Conservation (phyloP, 2,797 vertebrate genomes). For the Vireo griseus region DNA sequence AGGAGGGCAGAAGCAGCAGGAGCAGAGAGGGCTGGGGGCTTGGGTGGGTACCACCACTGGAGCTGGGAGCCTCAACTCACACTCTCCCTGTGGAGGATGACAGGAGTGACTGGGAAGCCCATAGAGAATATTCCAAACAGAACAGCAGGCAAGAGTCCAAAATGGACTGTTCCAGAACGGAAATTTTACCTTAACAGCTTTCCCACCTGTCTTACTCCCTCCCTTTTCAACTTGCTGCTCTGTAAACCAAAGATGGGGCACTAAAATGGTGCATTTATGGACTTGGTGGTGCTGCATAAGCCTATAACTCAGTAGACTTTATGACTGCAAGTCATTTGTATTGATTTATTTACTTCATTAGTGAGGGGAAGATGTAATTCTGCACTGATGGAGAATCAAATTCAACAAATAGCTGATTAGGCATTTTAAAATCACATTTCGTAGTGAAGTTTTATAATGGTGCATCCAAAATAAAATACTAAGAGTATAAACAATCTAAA, state of each 20-base stretch:
- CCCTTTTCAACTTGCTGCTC: neutral
- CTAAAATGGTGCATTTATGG: neutral
- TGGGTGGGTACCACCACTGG: accelerated
- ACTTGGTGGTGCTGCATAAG: neutral
- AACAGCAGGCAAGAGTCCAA: neutral
- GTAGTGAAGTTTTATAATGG: neutral
- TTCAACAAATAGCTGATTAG: neutral
- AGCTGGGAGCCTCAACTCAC: neutral
- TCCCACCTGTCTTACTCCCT: neutral
- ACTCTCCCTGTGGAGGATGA: accelerated
- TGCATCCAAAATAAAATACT: neutral
- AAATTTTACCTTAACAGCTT: neutral
- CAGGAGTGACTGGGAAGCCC: neutral
- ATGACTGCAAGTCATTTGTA: conserved; percentile 22
- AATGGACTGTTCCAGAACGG: neutral
- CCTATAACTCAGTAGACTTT: neutral
- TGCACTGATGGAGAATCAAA: neutral
- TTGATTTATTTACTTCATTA: conserved; percentile 41
- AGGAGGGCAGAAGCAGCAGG: neutral
- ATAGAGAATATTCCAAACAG: accelerated
- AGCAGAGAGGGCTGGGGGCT: neutral
- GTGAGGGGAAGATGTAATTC: conserved; percentile 1
- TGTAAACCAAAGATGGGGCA: neutral
- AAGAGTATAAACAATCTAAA: neutral
- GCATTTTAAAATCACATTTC: neutral